phyloP scores from a whole-genome alignment of 2,797 vertebrate genomes.

The Onychomys leucogaster region DNA sequence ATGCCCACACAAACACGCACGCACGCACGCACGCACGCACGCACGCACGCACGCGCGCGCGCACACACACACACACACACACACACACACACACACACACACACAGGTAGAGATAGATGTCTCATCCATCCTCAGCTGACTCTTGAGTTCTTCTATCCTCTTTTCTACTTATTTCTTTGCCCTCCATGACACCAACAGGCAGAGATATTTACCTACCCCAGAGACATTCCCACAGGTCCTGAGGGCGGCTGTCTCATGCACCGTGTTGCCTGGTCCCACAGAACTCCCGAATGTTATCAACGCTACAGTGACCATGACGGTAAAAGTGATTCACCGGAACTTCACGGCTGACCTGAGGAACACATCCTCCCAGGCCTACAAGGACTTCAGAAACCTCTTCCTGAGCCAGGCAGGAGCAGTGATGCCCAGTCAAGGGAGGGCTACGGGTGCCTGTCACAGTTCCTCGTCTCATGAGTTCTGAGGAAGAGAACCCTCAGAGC shows the following conservation, averaged over 20 bases:
- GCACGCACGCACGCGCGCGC: neutral
- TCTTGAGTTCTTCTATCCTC: neutral
- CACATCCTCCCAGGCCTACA: neutral
- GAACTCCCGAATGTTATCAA: constrained; percentile 38
- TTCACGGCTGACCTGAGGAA: constrained; percentile 52
- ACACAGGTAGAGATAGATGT: neutral
- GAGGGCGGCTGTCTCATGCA: neutral
- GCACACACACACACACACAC: neutral
- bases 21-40: neutral
- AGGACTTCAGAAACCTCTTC: constrained; percentile 28
- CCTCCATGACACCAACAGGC: neutral
- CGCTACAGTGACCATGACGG: neutral
- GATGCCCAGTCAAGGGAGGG: rapidly evolving
- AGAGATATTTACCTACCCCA: neutral
- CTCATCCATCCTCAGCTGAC: neutral
- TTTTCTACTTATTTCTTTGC: neutral
- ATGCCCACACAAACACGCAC: neutral
- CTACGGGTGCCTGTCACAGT: rapidly evolving
- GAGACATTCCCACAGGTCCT: neutral
- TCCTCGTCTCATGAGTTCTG: neutral
- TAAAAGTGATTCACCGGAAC: constrained; percentile 26
- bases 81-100: neutral
- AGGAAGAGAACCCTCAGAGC: neutral
- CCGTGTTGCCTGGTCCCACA: neutral
- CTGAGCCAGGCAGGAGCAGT: constrained; percentile 5